phyloP scores from a whole-genome alignment of 2,113 vertebrate species.

The Corydoras sp. region DNA sequence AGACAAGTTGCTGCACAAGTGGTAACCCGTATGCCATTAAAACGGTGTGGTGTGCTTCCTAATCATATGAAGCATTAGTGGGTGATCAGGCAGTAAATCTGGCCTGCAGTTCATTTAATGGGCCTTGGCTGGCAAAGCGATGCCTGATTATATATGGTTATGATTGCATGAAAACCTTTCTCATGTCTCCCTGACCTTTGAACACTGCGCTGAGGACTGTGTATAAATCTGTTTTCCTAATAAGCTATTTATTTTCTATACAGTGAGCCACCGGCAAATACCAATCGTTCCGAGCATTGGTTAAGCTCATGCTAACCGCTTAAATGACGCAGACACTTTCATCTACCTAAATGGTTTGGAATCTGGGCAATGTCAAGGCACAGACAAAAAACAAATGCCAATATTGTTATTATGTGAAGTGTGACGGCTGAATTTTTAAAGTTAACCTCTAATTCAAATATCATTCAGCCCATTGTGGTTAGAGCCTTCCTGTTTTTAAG shows the following conservation, averaged over 20 bases:
- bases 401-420: too few relatives aligned
- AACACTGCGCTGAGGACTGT: conserved; percentile 23
- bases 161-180: conserved; percentile 22
- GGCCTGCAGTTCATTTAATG: conserved; percentile 32
- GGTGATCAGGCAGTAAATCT: conserved; percentile 28
- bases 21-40: conserved; percentile 9
- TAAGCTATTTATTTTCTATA: conserved; percentile 27
- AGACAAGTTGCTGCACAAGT: conserved; percentile 11
- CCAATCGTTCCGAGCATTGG: conserved; percentile 2
- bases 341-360: neutral
- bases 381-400: too few relatives aligned
- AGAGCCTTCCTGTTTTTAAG: too few relatives aligned
- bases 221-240: conserved; percentile 34
- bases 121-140: conserved; percentile 28
- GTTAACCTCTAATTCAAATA: too few relatives aligned
- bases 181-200: conserved; percentile 25
- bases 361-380: too few relatives aligned
- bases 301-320: conserved; percentile 4
- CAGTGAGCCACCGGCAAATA: conserved; percentile 2
- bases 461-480: too few relatives aligned
- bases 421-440: too few relatives aligned
- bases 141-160: conserved; percentile 35
- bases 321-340: conserved; percentile 1
- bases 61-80: conserved; percentile 23
- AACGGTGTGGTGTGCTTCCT: neutral